Percentiles rank a stretch among this genome's conserved stretches.
phyloP scores from a whole-genome alignment of 1,140 invertebrate species.

The Mizuhopecten yessoensis region DNA sequence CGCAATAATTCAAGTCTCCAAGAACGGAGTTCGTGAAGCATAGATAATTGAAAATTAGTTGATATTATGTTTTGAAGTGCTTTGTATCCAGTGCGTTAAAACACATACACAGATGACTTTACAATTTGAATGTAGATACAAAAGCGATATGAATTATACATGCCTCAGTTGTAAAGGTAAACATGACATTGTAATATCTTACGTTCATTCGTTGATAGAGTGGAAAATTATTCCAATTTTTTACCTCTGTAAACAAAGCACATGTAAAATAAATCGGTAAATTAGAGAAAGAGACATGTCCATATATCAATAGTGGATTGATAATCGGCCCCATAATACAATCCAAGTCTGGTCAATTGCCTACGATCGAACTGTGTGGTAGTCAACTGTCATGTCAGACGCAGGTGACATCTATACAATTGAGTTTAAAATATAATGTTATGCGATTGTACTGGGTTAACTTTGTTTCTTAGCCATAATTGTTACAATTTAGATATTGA shows the following conservation, averaged over 20 bases:
- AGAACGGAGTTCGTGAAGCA: not conserved
- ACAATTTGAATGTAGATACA: constrained; percentile 20
- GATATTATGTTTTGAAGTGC: constrained; percentile 21
- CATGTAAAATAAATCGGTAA: not conserved
- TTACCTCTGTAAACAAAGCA: not conserved
- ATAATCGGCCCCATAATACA: not conserved
- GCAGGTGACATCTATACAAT: constrained; percentile 37
- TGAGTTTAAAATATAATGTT: not conserved
- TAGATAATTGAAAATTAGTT: constrained; percentile 12
- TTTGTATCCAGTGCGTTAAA: not conserved
- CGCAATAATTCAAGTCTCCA: not conserved
- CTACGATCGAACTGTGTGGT: not conserved
- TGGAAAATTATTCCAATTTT: not conserved
- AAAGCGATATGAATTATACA: not conserved
- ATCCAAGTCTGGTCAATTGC: not conserved
- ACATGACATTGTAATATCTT: constrained; percentile 25
- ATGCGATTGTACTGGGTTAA: constrained; percentile 12
- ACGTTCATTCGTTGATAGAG: not conserved
- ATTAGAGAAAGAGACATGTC: constrained; percentile 19
- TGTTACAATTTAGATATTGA: constrained; percentile 20
- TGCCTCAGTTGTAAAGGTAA: not conserved
- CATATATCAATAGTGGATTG: not conserved
- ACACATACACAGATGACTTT: not conserved
- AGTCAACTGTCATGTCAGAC: constrained; percentile 32
- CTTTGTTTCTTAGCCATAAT: not conserved